Evolutionary conservation across 2,113 vertebrate genomes (phyloP).

Genomic region (Eulemur rufifrons): DNA sequence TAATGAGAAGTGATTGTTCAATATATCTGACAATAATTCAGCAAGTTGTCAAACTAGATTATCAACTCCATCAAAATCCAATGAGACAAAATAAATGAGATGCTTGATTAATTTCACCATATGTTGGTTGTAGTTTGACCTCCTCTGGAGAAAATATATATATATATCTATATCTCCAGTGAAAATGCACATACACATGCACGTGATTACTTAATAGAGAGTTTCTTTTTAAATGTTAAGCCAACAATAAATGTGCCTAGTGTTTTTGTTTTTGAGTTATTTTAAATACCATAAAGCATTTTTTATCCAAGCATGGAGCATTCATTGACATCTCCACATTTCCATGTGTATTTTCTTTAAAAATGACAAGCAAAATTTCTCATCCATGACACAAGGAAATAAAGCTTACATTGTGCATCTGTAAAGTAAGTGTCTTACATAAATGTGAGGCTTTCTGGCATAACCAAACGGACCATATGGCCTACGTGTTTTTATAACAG

Average conservation of each 20-base stretch:
- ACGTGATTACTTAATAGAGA: neutral
- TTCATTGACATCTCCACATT: neutral
- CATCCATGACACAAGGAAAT: neutral
- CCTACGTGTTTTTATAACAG: neutral
- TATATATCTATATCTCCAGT: neutral
- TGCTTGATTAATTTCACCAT: slow-evolving; percentile 64
- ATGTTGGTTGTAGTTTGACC: slow-evolving; percentile 44
- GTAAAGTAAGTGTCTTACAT: neutral
- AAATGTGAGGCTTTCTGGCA: neutral
- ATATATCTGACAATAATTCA: slow-evolving; percentile 63
- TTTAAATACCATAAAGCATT: neutral
- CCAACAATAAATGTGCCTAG: neutral
- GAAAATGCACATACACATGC: neutral
- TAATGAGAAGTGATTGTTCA: slow-evolving; percentile 68
- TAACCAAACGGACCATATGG: neutral
- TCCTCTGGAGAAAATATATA: neutral
- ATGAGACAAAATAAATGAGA: slow-evolving; percentile 55
- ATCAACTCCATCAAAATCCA: slow-evolving; percentile 58
- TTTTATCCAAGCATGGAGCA: neutral
- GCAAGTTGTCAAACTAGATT: slow-evolving; percentile 74
- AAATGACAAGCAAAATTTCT: neutral
- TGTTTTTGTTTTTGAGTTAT: neutral
- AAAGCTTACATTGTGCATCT: neutral
- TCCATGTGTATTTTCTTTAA: neutral
- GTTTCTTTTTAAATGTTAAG: slow-evolving; percentile 12